These are phyloP conservation scores for Helostoma temminkii DNA, from an alignment of 2,797 vertebrate species.

Conservation along the genomic window DNA sequence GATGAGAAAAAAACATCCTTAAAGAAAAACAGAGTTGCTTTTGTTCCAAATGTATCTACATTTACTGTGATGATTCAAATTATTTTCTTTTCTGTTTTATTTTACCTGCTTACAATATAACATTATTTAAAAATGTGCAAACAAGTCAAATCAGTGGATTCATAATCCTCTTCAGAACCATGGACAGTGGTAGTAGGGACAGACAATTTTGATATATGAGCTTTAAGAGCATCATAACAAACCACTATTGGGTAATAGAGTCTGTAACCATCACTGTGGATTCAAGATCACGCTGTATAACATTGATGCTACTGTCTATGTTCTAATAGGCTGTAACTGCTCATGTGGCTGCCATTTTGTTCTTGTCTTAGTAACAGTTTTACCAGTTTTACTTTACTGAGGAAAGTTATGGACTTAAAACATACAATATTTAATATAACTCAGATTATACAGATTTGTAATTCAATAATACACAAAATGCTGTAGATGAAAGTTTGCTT, in stretches of 20 bases:
- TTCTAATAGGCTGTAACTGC: not conserved
- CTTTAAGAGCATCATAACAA: no score
- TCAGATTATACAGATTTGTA: no score
- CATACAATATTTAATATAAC: no score
- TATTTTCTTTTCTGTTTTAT: no score
- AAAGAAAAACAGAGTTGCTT: not conserved
- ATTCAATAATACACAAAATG: no score
- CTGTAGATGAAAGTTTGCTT: no score
- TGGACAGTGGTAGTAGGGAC: conserved; percentile 3
- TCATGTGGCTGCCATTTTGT: not conserved
- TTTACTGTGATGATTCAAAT: not conserved
- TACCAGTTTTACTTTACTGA: not conserved
- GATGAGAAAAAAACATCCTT: not conserved
- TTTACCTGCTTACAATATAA: not conserved
- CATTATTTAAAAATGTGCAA: not conserved
- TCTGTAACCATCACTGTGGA: not conserved
- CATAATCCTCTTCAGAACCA: conserved; percentile 9
- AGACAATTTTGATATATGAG: not conserved
- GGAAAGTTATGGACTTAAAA: no score
- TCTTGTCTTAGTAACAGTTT: conserved; percentile 1
- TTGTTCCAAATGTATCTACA: not conserved
- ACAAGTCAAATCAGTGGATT: not conserved
- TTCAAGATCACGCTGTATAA: not conserved
- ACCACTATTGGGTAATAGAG: not conserved
- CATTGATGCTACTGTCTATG: not conserved